phyloP scores from a whole-genome alignment of 1,140 invertebrate species.

The Lerema accius region DNA sequence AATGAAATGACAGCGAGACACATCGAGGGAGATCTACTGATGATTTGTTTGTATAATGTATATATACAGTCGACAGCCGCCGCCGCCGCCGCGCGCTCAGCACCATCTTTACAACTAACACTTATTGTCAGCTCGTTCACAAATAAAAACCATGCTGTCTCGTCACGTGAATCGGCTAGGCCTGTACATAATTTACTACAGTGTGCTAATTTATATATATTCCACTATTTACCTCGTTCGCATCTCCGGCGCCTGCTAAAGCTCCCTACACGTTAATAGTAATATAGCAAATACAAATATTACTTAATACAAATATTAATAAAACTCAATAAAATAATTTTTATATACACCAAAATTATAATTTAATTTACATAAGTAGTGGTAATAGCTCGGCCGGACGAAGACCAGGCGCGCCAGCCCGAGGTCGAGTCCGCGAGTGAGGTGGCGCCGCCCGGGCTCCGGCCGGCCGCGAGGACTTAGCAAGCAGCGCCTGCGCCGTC shows the following conservation, averaged over 20 bases:
- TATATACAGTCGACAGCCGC: slow-evolving; percentile 51
- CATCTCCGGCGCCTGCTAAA: slow-evolving; percentile 32
- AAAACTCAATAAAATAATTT: slow-evolving; percentile 58
- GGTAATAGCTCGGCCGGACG: slow-evolving; percentile 6
- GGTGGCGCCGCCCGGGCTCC: slow-evolving; percentile 3
- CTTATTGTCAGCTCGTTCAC: slow-evolving; percentile 45
- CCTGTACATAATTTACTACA: slow-evolving; percentile 55
- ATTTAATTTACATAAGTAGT: slow-evolving; percentile 62
- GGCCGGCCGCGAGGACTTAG: slow-evolving; percentile 16
- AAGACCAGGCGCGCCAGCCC: not conserved
- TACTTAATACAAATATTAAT: slow-evolving; percentile 64
- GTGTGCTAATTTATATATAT: slow-evolving; percentile 46
- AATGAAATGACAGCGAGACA: slow-evolving; percentile 56
- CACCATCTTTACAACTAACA: slow-evolving; percentile 28
- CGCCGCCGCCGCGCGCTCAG: slow-evolving; percentile 14
- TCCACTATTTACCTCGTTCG: slow-evolving; percentile 37
- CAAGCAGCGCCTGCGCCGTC: slow-evolving; percentile 20
- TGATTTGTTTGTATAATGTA: no score
- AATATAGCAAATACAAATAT: slow-evolving; percentile 44
- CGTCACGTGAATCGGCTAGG: slow-evolving; percentile 46
- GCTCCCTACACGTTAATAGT: slow-evolving; percentile 53
- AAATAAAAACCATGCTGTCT: slow-evolving; percentile 36
- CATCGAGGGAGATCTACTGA: slow-evolving; percentile 38
- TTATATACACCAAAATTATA: slow-evolving; percentile 74
- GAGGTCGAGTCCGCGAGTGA: slow-evolving; percentile 3